Percentiles rank a stretch among this genome's conserved stretches.
These are phyloP conservation scores for Podargus strigoides DNA, from an alignment of 2,797 vertebrate genomes.

Conservation along the genomic window DNA sequence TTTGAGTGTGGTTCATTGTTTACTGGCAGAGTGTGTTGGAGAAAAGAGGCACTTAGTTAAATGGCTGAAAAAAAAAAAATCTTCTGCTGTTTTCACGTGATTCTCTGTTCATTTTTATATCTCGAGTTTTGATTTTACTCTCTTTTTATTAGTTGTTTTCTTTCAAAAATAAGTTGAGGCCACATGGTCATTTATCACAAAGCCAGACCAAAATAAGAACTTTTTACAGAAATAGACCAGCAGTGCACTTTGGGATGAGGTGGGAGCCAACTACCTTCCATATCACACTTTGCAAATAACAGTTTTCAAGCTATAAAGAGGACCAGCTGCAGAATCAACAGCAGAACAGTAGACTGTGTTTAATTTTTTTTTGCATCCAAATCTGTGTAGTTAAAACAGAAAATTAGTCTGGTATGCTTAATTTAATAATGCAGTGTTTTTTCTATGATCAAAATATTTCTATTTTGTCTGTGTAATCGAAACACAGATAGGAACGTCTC, in stretches of 20 bases:
- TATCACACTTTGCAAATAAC: not conserved
- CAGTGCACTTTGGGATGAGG: not conserved
- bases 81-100: not conserved
- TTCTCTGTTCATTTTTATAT: not conserved
- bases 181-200: not conserved
- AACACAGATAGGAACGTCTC: not conserved
- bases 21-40: not conserved
- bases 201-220: not conserved
- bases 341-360: not conserved
- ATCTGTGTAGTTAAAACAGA: not conserved
- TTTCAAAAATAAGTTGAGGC: not conserved
- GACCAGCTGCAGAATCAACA: not conserved
- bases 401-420: not conserved
- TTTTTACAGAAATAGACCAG: not conserved
- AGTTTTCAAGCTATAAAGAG: not conserved
- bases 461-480: not conserved
- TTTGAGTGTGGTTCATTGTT: not conserved
- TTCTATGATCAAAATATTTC: not conserved
- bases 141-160: not conserved
- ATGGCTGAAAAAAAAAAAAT: not conserved
- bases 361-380: not conserved
- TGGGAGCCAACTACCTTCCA: not conserved
- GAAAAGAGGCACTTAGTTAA: not conserved
- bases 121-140: not conserved
- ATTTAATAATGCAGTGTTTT: not conserved